A percentile compares a stretch with the other conserved stretches of the same genome.
phyloP scores from a whole-genome alignment of 2,797 vertebrate genomes.

The Margarornis squamiger region DNA sequence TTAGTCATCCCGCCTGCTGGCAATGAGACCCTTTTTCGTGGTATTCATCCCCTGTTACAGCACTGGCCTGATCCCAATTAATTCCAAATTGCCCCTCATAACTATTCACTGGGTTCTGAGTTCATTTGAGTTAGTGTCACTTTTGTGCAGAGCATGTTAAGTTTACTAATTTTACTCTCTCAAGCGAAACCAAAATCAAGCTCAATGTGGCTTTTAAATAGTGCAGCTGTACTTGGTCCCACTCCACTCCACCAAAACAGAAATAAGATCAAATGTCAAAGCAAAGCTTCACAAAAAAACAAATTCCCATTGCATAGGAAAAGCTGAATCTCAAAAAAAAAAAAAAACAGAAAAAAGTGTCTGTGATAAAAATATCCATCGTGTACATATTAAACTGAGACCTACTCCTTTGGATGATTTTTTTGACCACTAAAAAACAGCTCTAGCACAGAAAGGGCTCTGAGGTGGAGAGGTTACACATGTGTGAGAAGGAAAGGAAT shows the following conservation, averaged over 20 bases:
- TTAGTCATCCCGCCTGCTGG: constrained; percentile 38
- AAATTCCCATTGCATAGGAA: background rate
- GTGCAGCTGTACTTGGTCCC: background rate
- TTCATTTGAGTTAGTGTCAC: background rate
- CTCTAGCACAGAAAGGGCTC: background rate
- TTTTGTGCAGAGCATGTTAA: background rate
- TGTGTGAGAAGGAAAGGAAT: background rate
- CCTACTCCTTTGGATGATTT: background rate
- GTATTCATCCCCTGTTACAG: background rate
- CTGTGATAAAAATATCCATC: background rate
- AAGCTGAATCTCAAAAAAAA: background rate
- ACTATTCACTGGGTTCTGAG: background rate
- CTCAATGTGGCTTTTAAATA: background rate
- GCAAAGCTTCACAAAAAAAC: background rate
- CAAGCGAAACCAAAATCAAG: background rate
- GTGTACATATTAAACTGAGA: background rate
- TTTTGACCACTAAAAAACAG: background rate
- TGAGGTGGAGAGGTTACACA: background rate
- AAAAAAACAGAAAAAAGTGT: background rate
- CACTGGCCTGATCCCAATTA: background rate
- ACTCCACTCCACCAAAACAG: background rate
- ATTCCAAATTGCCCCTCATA: background rate
- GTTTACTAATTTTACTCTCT: background rate
- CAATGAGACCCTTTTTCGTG: background rate
- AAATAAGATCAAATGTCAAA: background rate